A percentile compares a stretch with the other conserved stretches of the same genome.
Evolutionary conservation across 2,888 invertebrate genomes (phyloP).

Genomic region (Steromphala cineraria): DNA sequence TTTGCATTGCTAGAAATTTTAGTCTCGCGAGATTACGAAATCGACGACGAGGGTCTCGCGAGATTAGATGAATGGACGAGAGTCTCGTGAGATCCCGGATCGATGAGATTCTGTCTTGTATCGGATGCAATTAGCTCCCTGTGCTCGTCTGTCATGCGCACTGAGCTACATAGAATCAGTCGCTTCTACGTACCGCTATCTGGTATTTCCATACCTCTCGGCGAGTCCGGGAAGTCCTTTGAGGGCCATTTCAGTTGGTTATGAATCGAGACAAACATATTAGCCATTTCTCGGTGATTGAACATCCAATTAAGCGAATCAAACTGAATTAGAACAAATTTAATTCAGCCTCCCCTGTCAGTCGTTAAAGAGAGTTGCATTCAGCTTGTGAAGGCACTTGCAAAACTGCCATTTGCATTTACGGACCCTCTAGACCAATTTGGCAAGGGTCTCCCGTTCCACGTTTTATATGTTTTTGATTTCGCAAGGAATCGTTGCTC

Average conservation of each 20-base stretch:
- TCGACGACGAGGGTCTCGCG: slow-evolving; percentile 17
- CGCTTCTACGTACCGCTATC: neutral
- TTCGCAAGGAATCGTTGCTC: neutral
- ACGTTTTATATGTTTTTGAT: slow-evolving; percentile 15
- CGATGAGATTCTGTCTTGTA: slow-evolving; percentile 19
- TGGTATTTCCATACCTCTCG: slow-evolving; percentile 4
- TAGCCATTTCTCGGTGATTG: slow-evolving; percentile 23
- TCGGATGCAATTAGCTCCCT: slow-evolving; percentile 9
- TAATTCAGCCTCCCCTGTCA: slow-evolving; percentile 14
- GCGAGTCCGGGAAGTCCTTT: neutral
- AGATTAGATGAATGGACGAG: neutral
- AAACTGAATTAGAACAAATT: slow-evolving; percentile 22
- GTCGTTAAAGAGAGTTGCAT: neutral
- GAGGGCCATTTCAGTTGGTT: slow-evolving; percentile 6
- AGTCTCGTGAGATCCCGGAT: slow-evolving; percentile 18
- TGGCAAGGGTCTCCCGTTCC: neutral
- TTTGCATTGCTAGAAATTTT: neutral
- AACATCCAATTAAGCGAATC: slow-evolving; percentile 22
- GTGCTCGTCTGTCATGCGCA: slow-evolving; percentile 3
- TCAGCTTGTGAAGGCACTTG: neutral
- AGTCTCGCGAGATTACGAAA: slow-evolving; percentile 16
- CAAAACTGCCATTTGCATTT: neutral
- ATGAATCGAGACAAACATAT: slow-evolving; percentile 23
- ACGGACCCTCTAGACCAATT: slow-evolving; percentile 12
- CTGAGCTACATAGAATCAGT: neutral